phyloP scores from a whole-genome alignment of 2,797 vertebrate genomes.

The Tapirus indicus region DNA sequence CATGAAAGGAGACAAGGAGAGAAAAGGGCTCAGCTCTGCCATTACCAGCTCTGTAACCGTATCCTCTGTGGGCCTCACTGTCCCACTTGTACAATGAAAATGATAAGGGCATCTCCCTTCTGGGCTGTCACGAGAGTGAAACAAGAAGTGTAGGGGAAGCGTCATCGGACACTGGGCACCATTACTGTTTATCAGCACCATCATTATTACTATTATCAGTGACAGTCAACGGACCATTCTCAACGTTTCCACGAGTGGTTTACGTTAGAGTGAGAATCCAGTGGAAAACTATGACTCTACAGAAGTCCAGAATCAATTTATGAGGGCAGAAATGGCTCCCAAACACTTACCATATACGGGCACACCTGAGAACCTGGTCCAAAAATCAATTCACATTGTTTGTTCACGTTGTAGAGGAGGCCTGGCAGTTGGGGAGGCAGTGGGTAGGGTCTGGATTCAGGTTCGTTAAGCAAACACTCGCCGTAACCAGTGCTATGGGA shows the following conservation, averaged over 20 bases:
- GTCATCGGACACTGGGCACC: no score
- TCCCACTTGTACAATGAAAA: background rate
- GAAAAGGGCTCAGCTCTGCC: background rate
- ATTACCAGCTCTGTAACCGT: background rate
- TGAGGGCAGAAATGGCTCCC: background rate
- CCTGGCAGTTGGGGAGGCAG: conserved; percentile 97
- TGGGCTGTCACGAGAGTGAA: fast-evolving
- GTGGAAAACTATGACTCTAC: background rate
- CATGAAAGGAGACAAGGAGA: background rate
- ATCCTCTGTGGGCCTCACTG: background rate
- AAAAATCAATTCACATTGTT: conserved; percentile 99
- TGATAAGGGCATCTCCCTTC: background rate
- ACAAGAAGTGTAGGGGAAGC: background rate
- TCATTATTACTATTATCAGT: fast-evolving
- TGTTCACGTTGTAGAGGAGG: conserved; percentile 97
- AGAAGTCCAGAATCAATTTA: background rate
- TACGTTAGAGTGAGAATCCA: background rate
- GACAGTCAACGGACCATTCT: background rate
- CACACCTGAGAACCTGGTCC: conserved; percentile 98
- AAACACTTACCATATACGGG: conserved; percentile 97
- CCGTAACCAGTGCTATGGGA: conserved; percentile 98
- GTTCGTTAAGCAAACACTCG: conserved; percentile 99
- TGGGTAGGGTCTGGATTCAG: conserved; percentile 94
- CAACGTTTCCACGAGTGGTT: background rate
- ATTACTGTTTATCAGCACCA: no score